Evolutionary conservation across 2,113 vertebrate species (phyloP).

Genomic region (Eonycteris spelaea): DNA sequence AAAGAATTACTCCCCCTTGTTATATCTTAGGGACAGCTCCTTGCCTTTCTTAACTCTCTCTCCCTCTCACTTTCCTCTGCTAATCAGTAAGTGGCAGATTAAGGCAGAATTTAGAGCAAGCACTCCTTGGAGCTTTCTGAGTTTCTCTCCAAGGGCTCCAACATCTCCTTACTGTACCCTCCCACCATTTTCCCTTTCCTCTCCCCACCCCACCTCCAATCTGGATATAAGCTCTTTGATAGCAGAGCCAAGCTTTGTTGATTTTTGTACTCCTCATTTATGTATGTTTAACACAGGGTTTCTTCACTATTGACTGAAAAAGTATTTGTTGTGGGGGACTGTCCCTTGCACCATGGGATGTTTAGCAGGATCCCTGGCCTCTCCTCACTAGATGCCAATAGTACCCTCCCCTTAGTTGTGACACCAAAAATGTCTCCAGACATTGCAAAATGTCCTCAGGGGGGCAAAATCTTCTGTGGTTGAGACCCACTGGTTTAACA

Average conservation of each 20-base stretch:
- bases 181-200: neutral
- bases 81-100: neutral
- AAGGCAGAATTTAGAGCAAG: neutral
- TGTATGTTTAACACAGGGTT: neutral
- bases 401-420: neutral
- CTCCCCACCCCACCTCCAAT: neutral
- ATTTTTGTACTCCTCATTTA: neutral
- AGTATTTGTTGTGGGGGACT: neutral
- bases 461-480: neutral
- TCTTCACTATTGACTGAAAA: neutral
- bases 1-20: neutral
- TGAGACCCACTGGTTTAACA: constrained; percentile 25
- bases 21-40: neutral
- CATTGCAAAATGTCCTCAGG: constrained; percentile 1
- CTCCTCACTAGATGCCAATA: neutral
- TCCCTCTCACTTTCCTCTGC: neutral
- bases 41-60: neutral
- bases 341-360: neutral
- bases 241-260: neutral
- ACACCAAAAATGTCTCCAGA: constrained; percentile 30
- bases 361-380: neutral
- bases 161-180: neutral
- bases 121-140: neutral
- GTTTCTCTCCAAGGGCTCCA: neutral
- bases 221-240: neutral